phyloP scores from a whole-genome alignment of 2,888 invertebrate genomes.

The Anoplius nigerrimus region DNA sequence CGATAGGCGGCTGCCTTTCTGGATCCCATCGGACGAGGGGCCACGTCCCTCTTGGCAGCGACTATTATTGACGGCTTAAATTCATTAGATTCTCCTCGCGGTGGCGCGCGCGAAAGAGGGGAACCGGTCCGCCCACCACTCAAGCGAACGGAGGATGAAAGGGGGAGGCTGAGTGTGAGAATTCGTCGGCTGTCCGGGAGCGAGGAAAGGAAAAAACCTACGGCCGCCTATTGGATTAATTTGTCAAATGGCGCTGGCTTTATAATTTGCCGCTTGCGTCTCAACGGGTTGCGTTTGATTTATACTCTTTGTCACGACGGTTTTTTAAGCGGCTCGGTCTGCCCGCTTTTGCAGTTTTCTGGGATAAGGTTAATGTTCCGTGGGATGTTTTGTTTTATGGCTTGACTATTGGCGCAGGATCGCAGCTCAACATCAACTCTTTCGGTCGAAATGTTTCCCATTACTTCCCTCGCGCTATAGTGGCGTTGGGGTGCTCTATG shows the following conservation, averaged over 20 bases:
- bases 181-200: conserved; percentile 2
- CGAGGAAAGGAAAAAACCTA: conserved; percentile 17
- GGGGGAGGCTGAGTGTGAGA: conserved; percentile 2
- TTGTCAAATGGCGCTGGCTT: conserved; percentile 33
- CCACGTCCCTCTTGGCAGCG: conserved; percentile 34
- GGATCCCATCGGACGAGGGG: conserved; percentile 42
- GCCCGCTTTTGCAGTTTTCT: too few species aligned
- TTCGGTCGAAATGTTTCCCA: too few species aligned
- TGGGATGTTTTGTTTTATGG: neutral
- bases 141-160: neutral
- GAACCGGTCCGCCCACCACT: neutral
- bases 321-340: too few species aligned
- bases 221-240: conserved; percentile 26
- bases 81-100: conserved; percentile 59
- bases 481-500: neutral
- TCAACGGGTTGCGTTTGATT: too few species aligned
- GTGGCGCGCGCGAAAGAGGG: conserved; percentile 26
- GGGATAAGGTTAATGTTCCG: neutral
- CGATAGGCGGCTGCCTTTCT: conserved; percentile 43
- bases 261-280: conserved; percentile 15
- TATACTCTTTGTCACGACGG: too few species aligned
- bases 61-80: conserved; percentile 62
- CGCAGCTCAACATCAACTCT: too few species aligned
- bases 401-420: too few species aligned
- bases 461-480: neutral